phyloP scores from a whole-genome alignment of 2,113 vertebrate species.

The Parus major region DNA sequence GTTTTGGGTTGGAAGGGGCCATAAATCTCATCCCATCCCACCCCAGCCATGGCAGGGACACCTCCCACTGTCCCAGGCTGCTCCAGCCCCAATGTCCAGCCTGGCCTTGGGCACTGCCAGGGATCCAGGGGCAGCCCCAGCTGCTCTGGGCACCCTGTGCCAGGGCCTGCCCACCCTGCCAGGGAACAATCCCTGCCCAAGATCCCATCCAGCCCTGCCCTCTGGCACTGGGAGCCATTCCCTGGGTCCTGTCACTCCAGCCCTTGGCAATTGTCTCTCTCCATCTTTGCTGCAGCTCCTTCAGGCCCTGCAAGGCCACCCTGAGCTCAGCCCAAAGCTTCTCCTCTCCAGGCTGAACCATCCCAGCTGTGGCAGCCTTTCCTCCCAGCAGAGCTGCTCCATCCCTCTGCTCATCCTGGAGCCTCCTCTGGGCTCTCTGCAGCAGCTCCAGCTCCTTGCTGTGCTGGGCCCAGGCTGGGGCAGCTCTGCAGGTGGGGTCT shows the following conservation, averaged over 20 bases:
- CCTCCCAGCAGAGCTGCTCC: neutral
- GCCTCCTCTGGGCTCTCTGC: neutral
- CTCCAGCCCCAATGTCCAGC: neutral
- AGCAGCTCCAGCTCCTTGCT: neutral
- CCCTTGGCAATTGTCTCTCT: neutral
- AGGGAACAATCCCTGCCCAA: neutral
- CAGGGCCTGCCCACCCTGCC: neutral
- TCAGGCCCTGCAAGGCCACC: neutral
- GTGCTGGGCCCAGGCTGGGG: neutral
- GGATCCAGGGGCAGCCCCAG: neutral
- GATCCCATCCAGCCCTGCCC: neutral
- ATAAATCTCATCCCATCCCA: rapidly evolving
- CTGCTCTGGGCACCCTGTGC: neutral
- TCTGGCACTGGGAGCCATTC: neutral
- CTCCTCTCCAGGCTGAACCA: neutral
- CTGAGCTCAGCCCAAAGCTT: neutral
- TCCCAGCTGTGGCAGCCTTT: neutral
- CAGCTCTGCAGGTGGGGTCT: neutral
- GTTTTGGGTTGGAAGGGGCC: neutral
- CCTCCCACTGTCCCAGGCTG: neutral
- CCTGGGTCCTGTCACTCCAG: neutral
- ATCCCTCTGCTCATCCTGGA: neutral
- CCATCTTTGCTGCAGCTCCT: neutral
- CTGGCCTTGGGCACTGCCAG: neutral
- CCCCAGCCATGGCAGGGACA: neutral